These are phyloP conservation scores for Anguilla megastoma DNA, from an alignment of 2,797 vertebrate genomes.

Conservation along the genomic window DNA sequence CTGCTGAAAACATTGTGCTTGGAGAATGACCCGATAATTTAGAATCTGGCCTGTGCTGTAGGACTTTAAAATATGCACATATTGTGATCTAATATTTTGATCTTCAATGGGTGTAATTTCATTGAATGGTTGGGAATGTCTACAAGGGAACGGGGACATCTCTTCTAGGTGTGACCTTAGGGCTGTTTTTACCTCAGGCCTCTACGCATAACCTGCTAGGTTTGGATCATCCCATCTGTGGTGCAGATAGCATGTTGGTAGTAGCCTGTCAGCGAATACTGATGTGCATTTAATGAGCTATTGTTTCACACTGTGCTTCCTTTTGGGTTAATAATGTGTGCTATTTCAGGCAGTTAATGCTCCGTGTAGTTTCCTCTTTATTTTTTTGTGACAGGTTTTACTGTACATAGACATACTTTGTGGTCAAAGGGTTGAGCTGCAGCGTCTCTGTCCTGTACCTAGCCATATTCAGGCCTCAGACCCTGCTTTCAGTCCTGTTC, in stretches of 20 bases:
- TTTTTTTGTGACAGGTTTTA: neutral
- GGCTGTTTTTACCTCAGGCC: neutral
- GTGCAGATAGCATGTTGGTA: neutral
- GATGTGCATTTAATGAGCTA: neutral
- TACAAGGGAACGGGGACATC: neutral
- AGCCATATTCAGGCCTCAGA: neutral
- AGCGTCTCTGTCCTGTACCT: neutral
- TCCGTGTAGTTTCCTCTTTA: neutral
- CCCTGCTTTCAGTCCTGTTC: neutral
- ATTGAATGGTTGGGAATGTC: neutral
- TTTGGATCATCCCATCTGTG: no score
- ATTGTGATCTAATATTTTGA: neutral
- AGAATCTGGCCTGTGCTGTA: neutral
- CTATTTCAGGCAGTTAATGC: neutral
- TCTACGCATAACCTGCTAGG: neutral
- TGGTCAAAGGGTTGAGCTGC: neutral
- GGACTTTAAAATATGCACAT: neutral
- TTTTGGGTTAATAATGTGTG: neutral
- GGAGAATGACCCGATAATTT: neutral
- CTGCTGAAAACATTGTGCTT: neutral
- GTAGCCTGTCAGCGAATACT: neutral
- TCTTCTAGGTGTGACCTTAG: neutral
- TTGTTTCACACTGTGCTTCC: neutral
- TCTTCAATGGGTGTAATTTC: neutral
- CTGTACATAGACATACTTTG: neutral